Conservation (phyloP, 1,140 invertebrate species). For the Drosophila parvula region DNA sequence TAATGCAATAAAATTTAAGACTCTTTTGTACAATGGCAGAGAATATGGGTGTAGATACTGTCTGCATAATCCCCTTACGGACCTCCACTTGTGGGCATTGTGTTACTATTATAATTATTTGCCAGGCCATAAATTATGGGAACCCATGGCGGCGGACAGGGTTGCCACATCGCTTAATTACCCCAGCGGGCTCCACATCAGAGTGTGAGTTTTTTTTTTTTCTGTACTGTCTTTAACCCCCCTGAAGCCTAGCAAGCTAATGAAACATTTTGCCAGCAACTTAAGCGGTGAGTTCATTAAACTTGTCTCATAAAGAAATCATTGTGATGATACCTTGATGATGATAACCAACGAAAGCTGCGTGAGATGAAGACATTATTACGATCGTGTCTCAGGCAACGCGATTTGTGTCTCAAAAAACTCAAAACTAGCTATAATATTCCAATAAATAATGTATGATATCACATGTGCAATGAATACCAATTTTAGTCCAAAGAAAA, state of each 20-base stretch:
- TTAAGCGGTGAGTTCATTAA: constrained; percentile 66
- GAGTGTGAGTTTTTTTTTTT: constrained; percentile 39
- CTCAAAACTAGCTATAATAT: background rate
- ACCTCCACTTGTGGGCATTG: constrained; percentile 50
- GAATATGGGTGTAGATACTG: background rate
- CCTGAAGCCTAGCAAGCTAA: constrained; percentile 41
- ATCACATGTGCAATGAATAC: background rate
- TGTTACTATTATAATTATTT: constrained; percentile 81
- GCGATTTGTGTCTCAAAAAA: constrained; percentile 18
- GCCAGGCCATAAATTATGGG: constrained; percentile 75
- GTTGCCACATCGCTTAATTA: constrained; percentile 80
- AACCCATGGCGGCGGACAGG: constrained; percentile 44
- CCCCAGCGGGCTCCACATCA: constrained; percentile 22
- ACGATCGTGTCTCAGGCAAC: constrained; percentile 21
- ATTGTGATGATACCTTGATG: constrained; percentile 49
- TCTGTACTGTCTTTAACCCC: background rate
- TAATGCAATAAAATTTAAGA: constrained; percentile 78
- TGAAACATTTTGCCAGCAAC: constrained; percentile 65
- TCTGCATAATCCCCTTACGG: constrained; percentile 7
- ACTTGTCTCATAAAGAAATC: constrained; percentile 57
- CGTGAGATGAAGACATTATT: constrained; percentile 30
- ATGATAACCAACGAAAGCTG: constrained; percentile 37
- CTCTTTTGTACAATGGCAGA: constrained; percentile 62
- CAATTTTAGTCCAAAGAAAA: background rate
- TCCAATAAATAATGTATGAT: constrained; percentile 2